Conservation (phyloP, 2,797 vertebrate species). For the Trachurus trachurus region DNA sequence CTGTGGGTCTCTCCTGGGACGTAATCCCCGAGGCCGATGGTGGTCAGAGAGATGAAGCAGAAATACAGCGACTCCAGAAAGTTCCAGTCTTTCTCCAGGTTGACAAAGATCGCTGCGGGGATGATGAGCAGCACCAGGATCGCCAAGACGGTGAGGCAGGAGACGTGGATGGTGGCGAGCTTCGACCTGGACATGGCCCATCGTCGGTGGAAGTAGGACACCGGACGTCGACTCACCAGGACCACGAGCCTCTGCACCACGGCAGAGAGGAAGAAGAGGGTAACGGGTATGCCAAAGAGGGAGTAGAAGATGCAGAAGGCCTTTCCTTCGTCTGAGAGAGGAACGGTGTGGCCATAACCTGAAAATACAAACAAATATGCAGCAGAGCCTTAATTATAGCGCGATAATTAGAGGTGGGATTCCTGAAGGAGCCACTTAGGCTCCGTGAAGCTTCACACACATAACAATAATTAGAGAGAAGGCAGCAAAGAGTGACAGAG, state of each 20-base stretch:
- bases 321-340: constrained; percentile 96
- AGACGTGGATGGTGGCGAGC: constrained; percentile 88
- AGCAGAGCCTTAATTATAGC: constrained; percentile 31
- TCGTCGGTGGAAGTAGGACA: constrained; percentile 90
- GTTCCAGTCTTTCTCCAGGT: constrained; percentile 93
- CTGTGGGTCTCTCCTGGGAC: constrained; percentile 93
- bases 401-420: constrained; percentile 2
- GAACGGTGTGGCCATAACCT: constrained; percentile 98
- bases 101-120: constrained; percentile 91
- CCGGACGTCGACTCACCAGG: constrained; percentile 86
- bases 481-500: not conserved
- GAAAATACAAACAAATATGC: constrained; percentile 47
- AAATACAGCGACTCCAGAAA: constrained; percentile 98
- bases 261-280: constrained; percentile 93
- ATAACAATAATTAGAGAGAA: constrained; percentile 29
- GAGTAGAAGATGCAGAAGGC: constrained; percentile 96
- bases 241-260: constrained; percentile 92
- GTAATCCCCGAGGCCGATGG: constrained; percentile 98
- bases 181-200: constrained; percentile 91
- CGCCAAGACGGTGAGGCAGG: constrained; percentile 82
- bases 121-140: constrained; percentile 90
- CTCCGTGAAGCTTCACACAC: constrained; percentile 17
- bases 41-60: constrained; percentile 98
- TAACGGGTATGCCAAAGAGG: constrained; percentile 93
- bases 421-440: constrained; percentile 14